Evolutionary conservation across 30 jellyfish, hydroid and myxozoan genomes (phyloP).

Genomic region (Pseudorhiza aurosa): DNA sequence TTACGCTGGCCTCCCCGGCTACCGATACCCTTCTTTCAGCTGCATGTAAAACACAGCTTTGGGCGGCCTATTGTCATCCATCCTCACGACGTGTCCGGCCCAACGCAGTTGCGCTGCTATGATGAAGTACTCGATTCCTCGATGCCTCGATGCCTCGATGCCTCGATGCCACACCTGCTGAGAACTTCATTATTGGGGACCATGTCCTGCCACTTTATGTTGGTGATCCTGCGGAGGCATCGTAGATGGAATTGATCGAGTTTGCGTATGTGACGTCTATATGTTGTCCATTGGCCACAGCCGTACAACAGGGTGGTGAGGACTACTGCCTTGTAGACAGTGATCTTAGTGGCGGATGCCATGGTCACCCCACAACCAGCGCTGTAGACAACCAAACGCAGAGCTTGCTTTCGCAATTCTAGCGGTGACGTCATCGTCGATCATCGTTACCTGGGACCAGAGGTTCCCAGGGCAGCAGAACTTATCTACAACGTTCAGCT

Average conservation of each 20-base stretch:
- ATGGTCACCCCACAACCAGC: not conserved
- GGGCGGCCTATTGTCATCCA: no score
- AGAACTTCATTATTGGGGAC: no score
- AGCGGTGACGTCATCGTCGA: not conserved
- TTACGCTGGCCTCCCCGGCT: no score
- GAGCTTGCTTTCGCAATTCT: constrained; percentile 5
- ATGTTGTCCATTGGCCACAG: not conserved
- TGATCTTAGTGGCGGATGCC: not conserved
- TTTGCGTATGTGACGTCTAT: not conserved
- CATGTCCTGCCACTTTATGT: no score
- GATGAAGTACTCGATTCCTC: no score
- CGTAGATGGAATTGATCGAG: not conserved
- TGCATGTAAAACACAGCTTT: no score
- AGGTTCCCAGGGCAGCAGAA: constrained; percentile 11
- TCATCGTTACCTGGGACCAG: not conserved
- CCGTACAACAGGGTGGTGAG: constrained; percentile 23
- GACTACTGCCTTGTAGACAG: constrained; percentile 10
- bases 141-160: no score
- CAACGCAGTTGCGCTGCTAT: no score
- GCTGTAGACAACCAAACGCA: not conserved
- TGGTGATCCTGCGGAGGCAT: not conserved
- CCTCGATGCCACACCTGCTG: no score
- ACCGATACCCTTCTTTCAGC: no score
- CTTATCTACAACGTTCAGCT: not conserved
- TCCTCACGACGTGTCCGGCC: no score